These are phyloP conservation scores for Piprites chloris DNA, from an alignment of 2,113 vertebrate species.

Conservation along the genomic window DNA sequence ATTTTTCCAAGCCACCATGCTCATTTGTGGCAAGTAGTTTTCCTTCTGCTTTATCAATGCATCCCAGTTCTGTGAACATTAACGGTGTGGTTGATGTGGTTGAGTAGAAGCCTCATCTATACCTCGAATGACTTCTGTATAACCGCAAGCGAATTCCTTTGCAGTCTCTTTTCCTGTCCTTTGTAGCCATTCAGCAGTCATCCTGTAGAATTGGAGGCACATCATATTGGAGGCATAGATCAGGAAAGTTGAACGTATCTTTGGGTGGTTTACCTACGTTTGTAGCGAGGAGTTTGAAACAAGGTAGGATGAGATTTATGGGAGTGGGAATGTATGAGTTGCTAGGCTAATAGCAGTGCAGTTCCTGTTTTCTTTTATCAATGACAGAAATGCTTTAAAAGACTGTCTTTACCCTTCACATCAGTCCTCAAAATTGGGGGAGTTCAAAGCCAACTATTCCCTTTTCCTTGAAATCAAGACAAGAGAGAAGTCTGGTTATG, in stretches of 20 bases:
- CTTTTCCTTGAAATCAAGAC: background rate
- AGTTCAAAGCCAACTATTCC: background rate
- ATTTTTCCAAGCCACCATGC: rapidly evolving
- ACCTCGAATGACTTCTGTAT: background rate
- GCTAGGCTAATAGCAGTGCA: background rate
- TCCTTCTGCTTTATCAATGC: background rate
- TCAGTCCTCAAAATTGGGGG: background rate
- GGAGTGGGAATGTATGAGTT: background rate
- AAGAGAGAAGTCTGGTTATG: background rate
- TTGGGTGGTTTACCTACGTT: background rate
- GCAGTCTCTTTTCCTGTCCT: background rate
- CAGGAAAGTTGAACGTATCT: background rate
- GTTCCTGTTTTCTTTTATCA: background rate
- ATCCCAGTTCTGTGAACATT: background rate
- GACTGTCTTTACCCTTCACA: background rate
- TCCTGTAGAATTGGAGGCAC: background rate
- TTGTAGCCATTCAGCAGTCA: background rate
- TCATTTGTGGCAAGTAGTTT: background rate
- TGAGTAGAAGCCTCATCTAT: background rate
- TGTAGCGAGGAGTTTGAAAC: background rate
- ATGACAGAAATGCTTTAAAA: background rate
- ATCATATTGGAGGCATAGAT: background rate
- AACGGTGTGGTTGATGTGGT: background rate
- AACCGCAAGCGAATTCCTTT: background rate
- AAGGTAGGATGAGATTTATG: background rate